Conservation (phyloP, 2,797 vertebrate genomes). For the Helarctos malayanus region DNA sequence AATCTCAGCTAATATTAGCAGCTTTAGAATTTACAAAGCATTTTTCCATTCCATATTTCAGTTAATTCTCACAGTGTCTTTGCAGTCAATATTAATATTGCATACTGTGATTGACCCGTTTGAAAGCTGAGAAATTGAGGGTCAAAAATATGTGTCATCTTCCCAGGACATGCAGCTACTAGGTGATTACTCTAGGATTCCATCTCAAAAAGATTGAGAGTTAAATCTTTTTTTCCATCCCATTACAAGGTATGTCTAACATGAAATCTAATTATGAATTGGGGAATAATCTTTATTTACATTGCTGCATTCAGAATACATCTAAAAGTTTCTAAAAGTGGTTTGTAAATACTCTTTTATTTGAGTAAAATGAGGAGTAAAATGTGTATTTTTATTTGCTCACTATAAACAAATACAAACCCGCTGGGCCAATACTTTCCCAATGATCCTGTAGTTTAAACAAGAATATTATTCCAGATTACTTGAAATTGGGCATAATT, state of each 20-base stretch:
- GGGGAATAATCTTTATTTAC: neutral
- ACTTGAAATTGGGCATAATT: neutral
- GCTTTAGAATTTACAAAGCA: constrained; percentile 15
- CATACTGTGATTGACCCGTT: neutral
- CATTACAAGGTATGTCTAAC: neutral
- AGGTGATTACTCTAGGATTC: neutral
- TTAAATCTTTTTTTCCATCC: neutral
- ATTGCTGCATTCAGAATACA: neutral
- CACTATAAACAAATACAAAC: neutral
- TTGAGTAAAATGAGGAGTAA: neutral
- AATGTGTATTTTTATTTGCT: neutral
- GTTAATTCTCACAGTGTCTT: neutral
- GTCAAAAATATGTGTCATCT: neutral
- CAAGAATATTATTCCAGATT: neutral
- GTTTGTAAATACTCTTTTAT: neutral
- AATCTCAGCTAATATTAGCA: neutral
- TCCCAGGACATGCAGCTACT: neutral
- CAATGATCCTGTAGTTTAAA: neutral
- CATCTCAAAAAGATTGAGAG: neutral
- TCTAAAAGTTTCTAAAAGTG: neutral
- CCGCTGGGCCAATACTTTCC: neutral
- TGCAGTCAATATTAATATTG: neutral
- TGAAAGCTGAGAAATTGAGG: neutral
- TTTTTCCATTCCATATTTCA: neutral
- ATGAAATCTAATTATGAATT: neutral